Evolutionary conservation across 2,113 vertebrate genomes (phyloP).

Genomic region (Litocranius walleri): DNA sequence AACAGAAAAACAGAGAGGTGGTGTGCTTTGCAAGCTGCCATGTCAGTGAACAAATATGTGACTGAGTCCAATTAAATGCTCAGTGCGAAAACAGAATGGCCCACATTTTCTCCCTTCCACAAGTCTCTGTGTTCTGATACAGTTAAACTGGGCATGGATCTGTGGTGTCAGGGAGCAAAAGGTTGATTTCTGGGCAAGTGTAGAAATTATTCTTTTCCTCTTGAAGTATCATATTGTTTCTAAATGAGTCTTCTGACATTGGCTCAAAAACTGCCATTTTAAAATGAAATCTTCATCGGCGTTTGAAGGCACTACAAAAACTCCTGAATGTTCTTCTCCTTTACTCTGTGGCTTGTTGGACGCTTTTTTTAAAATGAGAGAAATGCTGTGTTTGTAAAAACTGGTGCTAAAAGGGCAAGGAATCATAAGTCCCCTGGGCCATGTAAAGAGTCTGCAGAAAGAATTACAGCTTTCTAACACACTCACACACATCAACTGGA

Average conservation of each 20-base stretch:
- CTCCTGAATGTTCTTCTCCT: not conserved
- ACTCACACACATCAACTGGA: conserved; percentile 51
- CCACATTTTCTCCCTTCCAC: not conserved
- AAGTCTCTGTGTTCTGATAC: not conserved
- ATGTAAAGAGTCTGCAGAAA: conserved; percentile 78
- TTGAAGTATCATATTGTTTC: conserved; percentile 36
- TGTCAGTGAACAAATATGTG: conserved; percentile 72
- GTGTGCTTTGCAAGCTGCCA: conserved; percentile 54
- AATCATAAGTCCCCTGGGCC: conserved; percentile 74
- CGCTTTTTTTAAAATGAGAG: not conserved
- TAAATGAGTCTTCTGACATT: not conserved
- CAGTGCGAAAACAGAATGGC: conserved; percentile 43
- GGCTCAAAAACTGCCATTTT: conserved; percentile 20
- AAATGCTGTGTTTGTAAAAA: conserved; percentile 76
- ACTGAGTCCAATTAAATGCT: conserved; percentile 69
- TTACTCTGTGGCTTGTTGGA: not conserved
- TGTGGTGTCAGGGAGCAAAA: not conserved
- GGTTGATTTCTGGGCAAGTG: not conserved
- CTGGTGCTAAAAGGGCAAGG: conserved; percentile 77
- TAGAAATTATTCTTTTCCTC: not conserved
- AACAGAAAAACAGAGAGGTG: conserved; percentile 53
- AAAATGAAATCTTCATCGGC: conserved; percentile 26
- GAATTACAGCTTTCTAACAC: conserved; percentile 77
- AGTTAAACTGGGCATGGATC: not conserved
- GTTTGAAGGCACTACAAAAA: not conserved